Conservation (phyloP, 2,113 vertebrate species). For the Panurus biarmicus region DNA sequence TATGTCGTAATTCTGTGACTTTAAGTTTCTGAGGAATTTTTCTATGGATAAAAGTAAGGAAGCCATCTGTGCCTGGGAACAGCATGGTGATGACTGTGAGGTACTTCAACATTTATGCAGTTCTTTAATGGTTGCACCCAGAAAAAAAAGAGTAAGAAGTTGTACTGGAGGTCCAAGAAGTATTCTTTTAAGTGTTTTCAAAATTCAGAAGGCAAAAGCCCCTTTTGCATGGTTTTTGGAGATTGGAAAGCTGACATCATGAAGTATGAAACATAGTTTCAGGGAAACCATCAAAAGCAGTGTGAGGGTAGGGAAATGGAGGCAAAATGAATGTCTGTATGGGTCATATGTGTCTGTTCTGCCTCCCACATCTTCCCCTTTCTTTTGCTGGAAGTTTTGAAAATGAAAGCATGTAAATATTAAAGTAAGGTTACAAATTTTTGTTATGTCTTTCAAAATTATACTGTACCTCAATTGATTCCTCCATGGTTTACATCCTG, state of each 20-base stretch:
- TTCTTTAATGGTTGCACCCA: neutral
- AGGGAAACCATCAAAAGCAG: neutral
- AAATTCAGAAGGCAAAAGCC: neutral
- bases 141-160: neutral
- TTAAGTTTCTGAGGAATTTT: neutral
- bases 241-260: neutral
- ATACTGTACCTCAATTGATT: neutral
- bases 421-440: neutral
- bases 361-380: neutral
- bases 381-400: neutral
- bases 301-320: neutral
- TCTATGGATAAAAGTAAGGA: neutral
- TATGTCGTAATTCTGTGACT: neutral
- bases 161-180: neutral
- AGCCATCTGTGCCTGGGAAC: neutral
- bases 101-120: neutral
- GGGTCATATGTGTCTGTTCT: neutral
- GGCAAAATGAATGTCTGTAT: neutral
- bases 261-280: neutral
- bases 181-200: neutral
- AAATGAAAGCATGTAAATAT: neutral
- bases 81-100: accelerated
- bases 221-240: neutral
- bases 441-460: neutral
- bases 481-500: neutral